Evolutionary conservation across 2,113 vertebrate species (phyloP).

Genomic region (Panurus biarmicus): DNA sequence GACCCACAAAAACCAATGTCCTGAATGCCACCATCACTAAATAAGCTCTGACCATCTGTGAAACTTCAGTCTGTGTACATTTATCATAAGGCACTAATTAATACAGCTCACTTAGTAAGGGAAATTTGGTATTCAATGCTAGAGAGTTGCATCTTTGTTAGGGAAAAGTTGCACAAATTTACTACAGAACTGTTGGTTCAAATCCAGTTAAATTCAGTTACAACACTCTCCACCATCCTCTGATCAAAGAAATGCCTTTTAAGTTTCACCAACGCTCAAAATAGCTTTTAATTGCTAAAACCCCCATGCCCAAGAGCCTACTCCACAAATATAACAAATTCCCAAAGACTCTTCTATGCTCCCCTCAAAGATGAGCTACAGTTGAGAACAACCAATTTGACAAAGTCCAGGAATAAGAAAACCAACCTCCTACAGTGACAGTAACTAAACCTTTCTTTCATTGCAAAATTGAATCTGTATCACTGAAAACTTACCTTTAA

Average conservation of each 20-base stretch:
- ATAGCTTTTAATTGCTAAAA: background rate
- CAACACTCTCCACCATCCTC: background rate
- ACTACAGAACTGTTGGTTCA: background rate
- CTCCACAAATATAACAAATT: background rate
- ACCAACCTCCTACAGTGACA: background rate
- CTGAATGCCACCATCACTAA: background rate
- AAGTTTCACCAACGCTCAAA: background rate
- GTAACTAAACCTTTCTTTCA: background rate
- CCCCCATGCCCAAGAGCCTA: background rate
- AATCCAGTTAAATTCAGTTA: background rate
- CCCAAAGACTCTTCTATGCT: background rate
- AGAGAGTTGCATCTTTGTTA: background rate
- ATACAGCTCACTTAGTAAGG: background rate
- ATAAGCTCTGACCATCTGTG: background rate
- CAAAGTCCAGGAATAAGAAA: background rate
- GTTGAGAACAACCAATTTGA: background rate
- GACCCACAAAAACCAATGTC: background rate
- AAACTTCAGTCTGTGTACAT: background rate
- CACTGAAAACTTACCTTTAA: constrained; percentile 84
- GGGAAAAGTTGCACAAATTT: background rate
- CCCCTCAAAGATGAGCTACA: background rate
- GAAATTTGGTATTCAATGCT: background rate
- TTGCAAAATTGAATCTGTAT: background rate
- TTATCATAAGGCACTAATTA: background rate
- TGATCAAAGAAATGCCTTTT: background rate